Evolutionary conservation across 2,113 vertebrate genomes (phyloP), one percentile per base, ranked within the genome.

Genomic region (Variabilichromis moorii): DNA sequence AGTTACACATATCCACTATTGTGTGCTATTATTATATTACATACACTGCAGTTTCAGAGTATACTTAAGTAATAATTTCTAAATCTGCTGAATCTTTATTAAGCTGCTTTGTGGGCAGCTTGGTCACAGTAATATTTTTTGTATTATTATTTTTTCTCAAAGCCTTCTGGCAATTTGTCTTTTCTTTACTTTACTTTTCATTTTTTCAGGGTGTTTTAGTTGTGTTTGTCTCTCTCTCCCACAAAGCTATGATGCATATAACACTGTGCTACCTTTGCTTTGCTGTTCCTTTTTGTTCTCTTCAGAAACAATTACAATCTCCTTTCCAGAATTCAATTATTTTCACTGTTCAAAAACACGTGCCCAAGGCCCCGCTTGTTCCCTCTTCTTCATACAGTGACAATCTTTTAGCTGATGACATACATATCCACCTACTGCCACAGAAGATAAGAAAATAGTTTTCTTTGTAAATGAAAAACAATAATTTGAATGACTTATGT

Each of bases 261-360:
- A 73, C 86, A 28, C 6, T 7, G 42, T 82, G 9, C 5, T 16
- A 2, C 37, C 5, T 2, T 50, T 84, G 63, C 66, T 24, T 50
- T 59, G 31, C 61, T 51, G 31, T 8, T 88, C 21, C 59, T 51
- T 83, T 88, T 83, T 54, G 61, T 91, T 89, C 86, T 93, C 80
- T 68, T 66, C 85, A 90, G 45, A 90, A 91, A 95, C 91, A 94
- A 93, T 94, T 95, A 92, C 85, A 86, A 87, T 92, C 91, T 92
- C 81, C 84, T 91, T 91, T 93, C 93, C 91, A 94, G 61, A 92
- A 94, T 93, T 93, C 92, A 94, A 92, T 95, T 95, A 93, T 93
- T 92, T 93, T 86, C 90, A 83, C 31, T 71, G 54, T 85, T 90
- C 73, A 63, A 53, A 86, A 91, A 91, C 81, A 83, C 35, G 13